Evolutionary conservation across 2,888 invertebrate species (phyloP).

Genomic region (Ypsolopha scabrella): DNA sequence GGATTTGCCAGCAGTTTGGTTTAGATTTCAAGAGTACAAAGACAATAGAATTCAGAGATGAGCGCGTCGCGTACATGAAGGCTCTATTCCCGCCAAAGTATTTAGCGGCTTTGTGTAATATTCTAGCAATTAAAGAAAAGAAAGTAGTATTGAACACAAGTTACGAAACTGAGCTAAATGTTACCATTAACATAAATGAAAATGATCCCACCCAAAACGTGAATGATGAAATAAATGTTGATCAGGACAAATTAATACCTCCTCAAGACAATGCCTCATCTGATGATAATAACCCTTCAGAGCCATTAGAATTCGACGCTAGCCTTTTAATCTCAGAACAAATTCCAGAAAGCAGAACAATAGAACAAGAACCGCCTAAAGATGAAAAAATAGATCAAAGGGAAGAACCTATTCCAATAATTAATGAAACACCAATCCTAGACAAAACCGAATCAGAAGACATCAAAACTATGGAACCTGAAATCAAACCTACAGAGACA

Average conservation of each 20-base stretch:
- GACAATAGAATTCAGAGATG: slow-evolving; percentile 56
- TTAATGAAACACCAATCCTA: not conserved
- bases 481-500: slow-evolving; percentile 28
- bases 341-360: slow-evolving; percentile 32
- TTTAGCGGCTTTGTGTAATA: slow-evolving; percentile 83
- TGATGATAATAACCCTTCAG: slow-evolving; percentile 38
- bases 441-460: slow-evolving; percentile 1
- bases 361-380: slow-evolving; percentile 26
- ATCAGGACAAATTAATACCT: slow-evolving; percentile 42
- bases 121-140: slow-evolving; percentile 75
- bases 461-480: slow-evolving; percentile 12
- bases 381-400: not conserved
- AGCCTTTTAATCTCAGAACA: slow-evolving; percentile 27
- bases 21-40: slow-evolving; percentile 73
- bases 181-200: slow-evolving; percentile 53
- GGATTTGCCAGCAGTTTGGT: slow-evolving; percentile 72
- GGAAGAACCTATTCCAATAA: not conserved
- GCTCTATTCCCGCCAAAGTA: slow-evolving; percentile 76
- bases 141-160: slow-evolving; percentile 76
- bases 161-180: slow-evolving; percentile 62
- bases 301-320: slow-evolving; percentile 36
- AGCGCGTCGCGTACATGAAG: slow-evolving; percentile 69
- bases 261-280: slow-evolving; percentile 38
- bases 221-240: slow-evolving; percentile 40
- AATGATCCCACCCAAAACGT: slow-evolving; percentile 42